Base-by-base conservation (phyloP, 2,113 vertebrate species). In the Pelvicachromis taeniatus region DNA sequence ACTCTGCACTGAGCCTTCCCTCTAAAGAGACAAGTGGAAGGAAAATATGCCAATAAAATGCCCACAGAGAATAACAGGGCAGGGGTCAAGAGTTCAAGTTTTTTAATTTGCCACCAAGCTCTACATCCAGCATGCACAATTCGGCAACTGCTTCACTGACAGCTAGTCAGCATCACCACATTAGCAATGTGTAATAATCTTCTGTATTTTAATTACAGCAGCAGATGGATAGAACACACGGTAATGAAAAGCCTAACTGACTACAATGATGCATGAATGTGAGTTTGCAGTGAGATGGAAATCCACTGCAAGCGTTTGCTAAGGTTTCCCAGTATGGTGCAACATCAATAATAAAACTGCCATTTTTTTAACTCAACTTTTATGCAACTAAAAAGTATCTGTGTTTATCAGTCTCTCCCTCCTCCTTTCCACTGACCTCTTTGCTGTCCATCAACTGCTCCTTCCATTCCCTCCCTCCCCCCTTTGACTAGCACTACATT, bases 401-500 rank as follows among this genome's bases (percentile, higher is more conserved):
- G 11, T 26, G 53, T 9, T 65, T 4, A 31, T 12, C 2, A 38
- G 29, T 14, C 33, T 53, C 19, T 40, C 7, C 35, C 23, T 8
- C 40, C 81, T 33, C 16, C 31, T 29, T 48, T 59, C 50, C 17
- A 85, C 80, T 63, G 42, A 16, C 21, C 5, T 53, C 16, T 4
- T 23, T 58, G 61, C 40, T 29, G 19, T 90, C 78, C 65, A 91
- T 88, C 86, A 86, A 19, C 17, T 50, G 0, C 77, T 83, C 80
- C 52, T 54, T 83, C 63, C 80, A 63, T 35, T 33, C 61, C 52
- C 63, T 38, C 68, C 38, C 50, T 52, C 52, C 78, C 31, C 50
- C 54, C 53, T 54, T 42, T 59, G 14, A 85, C 77, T 35, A 81
- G 42, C 3, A 16, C 80, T 81, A 85, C 89, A 91, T 92, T 93